A percentile compares a stretch with the other conserved stretches of the same genome.
phyloP scores from a whole-genome alignment of 2,888 invertebrate genomes.

The Ceramica pisi region DNA sequence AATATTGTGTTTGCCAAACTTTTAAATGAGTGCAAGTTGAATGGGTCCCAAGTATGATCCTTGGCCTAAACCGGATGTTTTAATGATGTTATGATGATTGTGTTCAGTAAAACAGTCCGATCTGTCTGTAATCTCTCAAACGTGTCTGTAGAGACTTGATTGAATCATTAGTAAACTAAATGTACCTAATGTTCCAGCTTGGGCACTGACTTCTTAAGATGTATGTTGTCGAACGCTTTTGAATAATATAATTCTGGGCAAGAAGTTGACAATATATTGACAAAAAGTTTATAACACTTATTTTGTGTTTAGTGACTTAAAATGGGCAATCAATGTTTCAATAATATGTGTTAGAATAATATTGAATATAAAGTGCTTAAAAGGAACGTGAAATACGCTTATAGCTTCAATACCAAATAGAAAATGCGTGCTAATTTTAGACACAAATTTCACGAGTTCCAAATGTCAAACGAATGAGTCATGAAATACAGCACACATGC shows the following conservation, averaged over 20 bases:
- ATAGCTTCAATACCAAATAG: constrained; percentile 17
- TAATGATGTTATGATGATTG: background rate
- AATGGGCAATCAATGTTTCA: constrained; percentile 6
- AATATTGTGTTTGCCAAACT: background rate
- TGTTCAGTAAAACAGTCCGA: constrained; percentile 12
- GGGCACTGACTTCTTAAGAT: background rate
- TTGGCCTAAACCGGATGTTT: constrained; percentile 7
- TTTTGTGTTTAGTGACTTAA: constrained; percentile 1
- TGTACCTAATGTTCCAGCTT: background rate
- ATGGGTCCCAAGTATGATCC: background rate
- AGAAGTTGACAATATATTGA: background rate
- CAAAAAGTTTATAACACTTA: background rate
- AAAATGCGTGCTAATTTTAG: constrained; percentile 39
- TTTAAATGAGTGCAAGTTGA: background rate
- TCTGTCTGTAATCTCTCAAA: constrained; percentile 12
- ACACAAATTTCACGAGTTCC: constrained; percentile 42
- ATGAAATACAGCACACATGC: constrained; percentile 16
- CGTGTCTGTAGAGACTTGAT: background rate
- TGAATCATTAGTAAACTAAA: background rate
- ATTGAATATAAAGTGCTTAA: constrained; percentile 7
- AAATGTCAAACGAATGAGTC: constrained; percentile 50
- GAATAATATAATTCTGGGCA: background rate
- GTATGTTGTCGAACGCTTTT: constrained; percentile 16
- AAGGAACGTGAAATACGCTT: constrained; percentile 13
- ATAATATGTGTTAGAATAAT: background rate